Percentiles rank a stretch among this genome's conserved stretches.
phyloP scores from a whole-genome alignment of 1,140 invertebrate genomes.

The Cherax destructor region DNA sequence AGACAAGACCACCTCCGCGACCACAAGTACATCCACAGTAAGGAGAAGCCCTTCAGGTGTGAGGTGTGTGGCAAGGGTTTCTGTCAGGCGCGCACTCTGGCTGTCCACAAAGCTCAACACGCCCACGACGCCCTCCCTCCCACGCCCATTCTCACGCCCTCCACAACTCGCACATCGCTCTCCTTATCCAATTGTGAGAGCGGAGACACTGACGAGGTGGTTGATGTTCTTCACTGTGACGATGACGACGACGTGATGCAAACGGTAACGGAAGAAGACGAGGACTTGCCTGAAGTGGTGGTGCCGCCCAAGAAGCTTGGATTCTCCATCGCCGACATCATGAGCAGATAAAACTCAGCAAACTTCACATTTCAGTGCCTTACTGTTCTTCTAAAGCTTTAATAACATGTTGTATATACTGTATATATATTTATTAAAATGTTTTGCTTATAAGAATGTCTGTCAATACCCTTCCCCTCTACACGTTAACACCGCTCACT shows the following conservation, averaged over 20 bases:
- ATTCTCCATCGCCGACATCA: conserved; percentile 65
- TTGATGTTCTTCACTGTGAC: conserved; percentile 60
- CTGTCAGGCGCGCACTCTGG: conserved; percentile 95
- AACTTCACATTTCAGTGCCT: neutral
- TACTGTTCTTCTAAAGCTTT: neutral
- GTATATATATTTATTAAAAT: conserved; percentile 56
- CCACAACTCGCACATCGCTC: neutral
- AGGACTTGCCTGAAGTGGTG: conserved; percentile 32
- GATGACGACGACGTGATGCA: conserved; percentile 61
- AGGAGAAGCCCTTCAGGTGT: conserved; percentile 98
- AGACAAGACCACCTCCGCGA: conserved; percentile 76
- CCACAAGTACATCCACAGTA: conserved; percentile 87
- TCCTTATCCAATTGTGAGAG: neutral
- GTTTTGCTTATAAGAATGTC: neutral
- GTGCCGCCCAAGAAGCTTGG: conserved; percentile 52
- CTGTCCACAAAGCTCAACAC: conserved; percentile 82
- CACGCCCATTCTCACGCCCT: conserved; percentile 17
- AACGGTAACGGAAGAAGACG: conserved; percentile 53
- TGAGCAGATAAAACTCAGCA: conserved; percentile 45
- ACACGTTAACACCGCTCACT: too few species aligned
- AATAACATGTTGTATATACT: conserved; percentile 32
- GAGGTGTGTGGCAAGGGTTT: conserved; percentile 96
- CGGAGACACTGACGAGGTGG: conserved; percentile 33
- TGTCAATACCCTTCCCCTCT: neutral
- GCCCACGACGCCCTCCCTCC: conserved; percentile 78